Base-by-base conservation (phyloP, 2,797 vertebrate species). In the Chelon auratus region DNA sequence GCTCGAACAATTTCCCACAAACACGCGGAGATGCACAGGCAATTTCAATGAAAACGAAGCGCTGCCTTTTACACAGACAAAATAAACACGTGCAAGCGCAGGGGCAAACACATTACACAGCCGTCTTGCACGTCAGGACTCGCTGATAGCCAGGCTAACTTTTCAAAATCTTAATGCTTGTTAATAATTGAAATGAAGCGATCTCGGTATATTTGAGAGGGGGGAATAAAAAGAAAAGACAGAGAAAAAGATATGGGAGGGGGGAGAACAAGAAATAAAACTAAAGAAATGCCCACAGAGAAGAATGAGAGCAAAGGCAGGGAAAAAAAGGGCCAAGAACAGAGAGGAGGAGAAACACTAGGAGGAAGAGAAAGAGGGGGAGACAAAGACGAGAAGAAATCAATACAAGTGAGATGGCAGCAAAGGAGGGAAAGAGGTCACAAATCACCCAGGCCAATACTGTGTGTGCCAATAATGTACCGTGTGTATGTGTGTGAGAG, bases 401-500 rank as follows among this genome's bases (percentile, higher is more conserved):
- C 91, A 87, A 92, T 93, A 86, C 22, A 3, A 84, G 75, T 56
- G 82, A 80, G 86, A 90, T 87, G 87, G 89, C 90, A 90, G 89
- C 84, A 84, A 89, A 86, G 90, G 88, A 92, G 89, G 88, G 72
- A 88, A 90, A 81, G 87, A 90, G 92, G 91, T 90, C 91, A 92
- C 92, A 91, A 90, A 92, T 91, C 91, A 91, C 78, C 70, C 42
- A 43, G 72, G 89, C 84, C 90, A 84, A 90, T 92, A 87, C 76
- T 59, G 74, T 59, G 77, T 48, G 55, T 53, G 82, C 59, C 73
- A 72, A 70, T 84, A 84, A 72, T 72, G 66, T 58, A 39, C n/a
- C 74, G 60, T 55, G 37, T 69, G 54, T 40, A 58, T 55, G 59
- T 58, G 70, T 72, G 71, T 30, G 33, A 67, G 48, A 72, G 65